A percentile compares a stretch with the other conserved stretches of the same genome.
These are phyloP conservation scores for Poeciliopsis retropinna DNA, from an alignment of 2,113 vertebrate species.

Conservation along the genomic window DNA sequence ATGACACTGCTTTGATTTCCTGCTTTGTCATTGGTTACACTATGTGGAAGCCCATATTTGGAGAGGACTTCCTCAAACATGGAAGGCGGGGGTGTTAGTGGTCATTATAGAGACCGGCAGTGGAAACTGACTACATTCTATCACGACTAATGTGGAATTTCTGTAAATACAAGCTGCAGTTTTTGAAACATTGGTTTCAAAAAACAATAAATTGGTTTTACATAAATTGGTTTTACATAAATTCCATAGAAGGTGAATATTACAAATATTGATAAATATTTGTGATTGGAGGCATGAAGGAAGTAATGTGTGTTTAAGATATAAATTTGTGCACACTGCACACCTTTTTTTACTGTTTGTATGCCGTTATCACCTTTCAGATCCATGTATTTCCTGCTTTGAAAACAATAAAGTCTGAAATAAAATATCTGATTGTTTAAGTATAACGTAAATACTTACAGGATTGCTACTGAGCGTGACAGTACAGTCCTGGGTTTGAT, in stretches of 20 bases:
- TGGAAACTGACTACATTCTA: constrained; percentile 40
- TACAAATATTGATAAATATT: neutral
- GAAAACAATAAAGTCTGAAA: constrained; percentile 3
- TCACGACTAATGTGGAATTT: constrained; percentile 24
- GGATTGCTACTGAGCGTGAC: constrained; percentile 73
- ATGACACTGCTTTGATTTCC: constrained; percentile 31
- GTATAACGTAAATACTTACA: constrained; percentile 75
- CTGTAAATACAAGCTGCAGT: constrained; percentile 1
- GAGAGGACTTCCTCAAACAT: constrained; percentile 52
- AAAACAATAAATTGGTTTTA: too few species aligned
- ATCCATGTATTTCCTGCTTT: neutral
- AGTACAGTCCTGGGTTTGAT: constrained; percentile 62
- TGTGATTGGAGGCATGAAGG: neutral
- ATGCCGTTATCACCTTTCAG: neutral
- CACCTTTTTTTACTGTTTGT: neutral
- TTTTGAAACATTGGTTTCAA: neutral
- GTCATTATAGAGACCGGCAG: constrained; percentile 36
- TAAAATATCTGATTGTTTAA: constrained; percentile 6
- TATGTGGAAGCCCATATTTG: constrained; percentile 60
- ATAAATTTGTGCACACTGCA: neutral
- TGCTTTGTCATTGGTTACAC: constrained; percentile 23
- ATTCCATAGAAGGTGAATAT: too few species aligned
- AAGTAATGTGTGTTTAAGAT: neutral
- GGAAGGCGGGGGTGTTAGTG: constrained; percentile 27
- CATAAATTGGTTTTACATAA: too few species aligned